Conservation (phyloP, 2,797 vertebrate genomes). For the Parambassis ranga region DNA sequence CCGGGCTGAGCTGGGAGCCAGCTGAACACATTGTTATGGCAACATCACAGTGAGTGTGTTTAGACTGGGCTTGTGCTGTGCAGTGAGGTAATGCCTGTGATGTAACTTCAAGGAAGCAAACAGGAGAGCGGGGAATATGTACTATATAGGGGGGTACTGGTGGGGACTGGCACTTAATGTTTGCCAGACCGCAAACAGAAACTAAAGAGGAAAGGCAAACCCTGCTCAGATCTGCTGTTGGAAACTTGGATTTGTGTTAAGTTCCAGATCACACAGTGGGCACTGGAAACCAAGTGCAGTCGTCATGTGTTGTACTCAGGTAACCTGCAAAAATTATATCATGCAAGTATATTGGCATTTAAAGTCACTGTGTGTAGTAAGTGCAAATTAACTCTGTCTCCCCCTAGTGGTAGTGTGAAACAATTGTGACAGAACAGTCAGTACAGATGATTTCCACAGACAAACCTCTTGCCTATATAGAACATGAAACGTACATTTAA, state of each 20-base stretch:
- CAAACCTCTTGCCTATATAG: no score
- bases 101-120: conserved; percentile 69
- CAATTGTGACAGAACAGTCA: no score
- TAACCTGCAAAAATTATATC: not conserved
- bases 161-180: conserved; percentile 46
- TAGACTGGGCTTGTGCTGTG: conserved; percentile 57
- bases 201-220: conserved; percentile 8
- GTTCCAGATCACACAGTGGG: conserved; percentile 6
- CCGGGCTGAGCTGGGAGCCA: conserved; percentile 24
- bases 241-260: conserved; percentile 14
- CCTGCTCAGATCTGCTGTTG: not conserved
- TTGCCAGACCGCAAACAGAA: conserved; percentile 63
- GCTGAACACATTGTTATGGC: conserved; percentile 75
- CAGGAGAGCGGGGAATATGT: conserved; percentile 32
- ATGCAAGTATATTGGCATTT: not conserved
- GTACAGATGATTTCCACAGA: no score
- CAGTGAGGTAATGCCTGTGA: conserved; percentile 79
- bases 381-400: not conserved
- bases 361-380: not conserved
- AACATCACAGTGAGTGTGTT: conserved; percentile 76
- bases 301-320: not conserved
- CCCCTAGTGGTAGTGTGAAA: not conserved
- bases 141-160: conserved; percentile 31
- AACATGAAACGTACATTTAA: no score
- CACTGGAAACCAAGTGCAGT: not conserved